Evolutionary conservation across 2,888 invertebrate genomes (phyloP), one percentile per base, ranked within the genome.

Genomic region (Caenorhabditis plicata): DNA sequence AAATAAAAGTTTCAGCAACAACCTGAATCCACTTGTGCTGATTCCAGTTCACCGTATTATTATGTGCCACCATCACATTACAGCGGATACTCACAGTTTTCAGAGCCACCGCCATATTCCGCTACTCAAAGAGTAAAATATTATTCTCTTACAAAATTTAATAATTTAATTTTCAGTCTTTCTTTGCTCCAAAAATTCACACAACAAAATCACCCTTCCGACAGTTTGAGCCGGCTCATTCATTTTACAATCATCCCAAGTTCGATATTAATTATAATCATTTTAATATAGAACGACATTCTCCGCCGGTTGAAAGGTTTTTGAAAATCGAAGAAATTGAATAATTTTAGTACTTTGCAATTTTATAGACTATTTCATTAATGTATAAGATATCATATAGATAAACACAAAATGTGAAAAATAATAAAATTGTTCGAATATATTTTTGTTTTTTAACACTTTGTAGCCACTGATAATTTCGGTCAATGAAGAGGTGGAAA

Each of bases 261-360:
- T 65, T 62, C 41, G 53, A 63, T 39, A 19, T 44, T 17, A 49
- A 53, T 22, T 47, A 19, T 20, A 41, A 54, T 48, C 42, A n/a
- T n/a, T n/a, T n/a, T n/a, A n/a, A n/a, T n/a, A n/a, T n/a, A n/a
- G n/a, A n/a, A 13, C 15, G 22, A 9, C 48, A 52, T 20, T 52
- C 58, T 4, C 49, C 58, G 25, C 54, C 65, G 3, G 54, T 57
- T n/a, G 50, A 29, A 26, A 25, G 65, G 29, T 61, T 61, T 29
- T 52, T 65, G 26, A 65, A 65, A 40, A 65, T 65, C 31, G 65
- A 65, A 38, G 65, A 65, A 46, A 61, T 65, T 35, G 50, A 57
- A 41, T 56, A 23, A 41, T 33, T 15, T 27, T 27, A 22, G n/a
- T n/a, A n/a, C n/a, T n/a, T n/a, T n/a, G n/a, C n/a, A n/a, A n/a